phyloP scores from a whole-genome alignment of 2,888 invertebrate species.

The Ditula angustiorana region DNA sequence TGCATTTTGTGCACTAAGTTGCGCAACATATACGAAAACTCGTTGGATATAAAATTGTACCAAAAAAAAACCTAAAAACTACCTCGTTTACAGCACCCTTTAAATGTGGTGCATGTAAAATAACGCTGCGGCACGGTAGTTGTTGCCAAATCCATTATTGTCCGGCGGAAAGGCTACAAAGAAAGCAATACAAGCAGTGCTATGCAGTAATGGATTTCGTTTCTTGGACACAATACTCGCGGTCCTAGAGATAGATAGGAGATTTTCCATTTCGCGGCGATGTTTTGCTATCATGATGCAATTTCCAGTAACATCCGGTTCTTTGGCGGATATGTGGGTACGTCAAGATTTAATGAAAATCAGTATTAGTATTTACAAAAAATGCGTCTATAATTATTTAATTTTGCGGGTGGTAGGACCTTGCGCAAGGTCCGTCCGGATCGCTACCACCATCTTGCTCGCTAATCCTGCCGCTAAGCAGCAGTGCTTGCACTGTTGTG shows the following conservation, averaged over 20 bases:
- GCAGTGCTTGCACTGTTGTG: too few species aligned
- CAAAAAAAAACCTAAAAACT: background rate
- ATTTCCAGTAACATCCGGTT: conserved; percentile 9
- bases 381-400: too few species aligned
- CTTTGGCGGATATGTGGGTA: background rate
- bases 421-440: too few species aligned
- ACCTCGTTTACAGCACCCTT: background rate
- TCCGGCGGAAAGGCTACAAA: conserved; percentile 50
- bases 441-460: too few species aligned
- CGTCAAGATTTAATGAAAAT: background rate
- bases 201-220: conserved; percentile 56
- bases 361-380: background rate
- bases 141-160: conserved; percentile 61
- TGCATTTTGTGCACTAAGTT: too few species aligned
- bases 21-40: too few species aligned
- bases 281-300: conserved; percentile 53
- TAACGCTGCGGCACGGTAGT: conserved; percentile 25
- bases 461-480: too few species aligned
- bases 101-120: conserved; percentile 26
- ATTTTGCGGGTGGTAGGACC: too few species aligned
- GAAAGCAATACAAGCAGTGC: conserved; percentile 58
- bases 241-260: conserved; percentile 56
- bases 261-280: conserved; percentile 62
- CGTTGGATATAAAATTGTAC: too few species aligned
- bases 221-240: conserved; percentile 57